These are phyloP conservation scores for Spheniscus humboldti DNA, from an alignment of 2,797 vertebrate genomes.

Conservation along the genomic window DNA sequence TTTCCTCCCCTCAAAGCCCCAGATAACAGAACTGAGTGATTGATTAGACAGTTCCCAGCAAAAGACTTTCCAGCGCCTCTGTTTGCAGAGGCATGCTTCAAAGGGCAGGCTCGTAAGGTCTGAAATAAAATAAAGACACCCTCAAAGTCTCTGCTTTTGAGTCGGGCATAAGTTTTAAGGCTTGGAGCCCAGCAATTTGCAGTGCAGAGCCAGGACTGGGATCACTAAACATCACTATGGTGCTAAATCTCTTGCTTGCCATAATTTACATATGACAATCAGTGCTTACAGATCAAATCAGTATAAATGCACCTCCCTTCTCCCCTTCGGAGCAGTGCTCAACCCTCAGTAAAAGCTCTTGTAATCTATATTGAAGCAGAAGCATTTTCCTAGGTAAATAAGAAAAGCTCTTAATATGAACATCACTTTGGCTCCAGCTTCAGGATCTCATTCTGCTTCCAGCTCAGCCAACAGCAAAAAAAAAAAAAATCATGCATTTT, in stretches of 20 bases:
- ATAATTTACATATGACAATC: accelerated
- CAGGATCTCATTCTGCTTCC: neutral
- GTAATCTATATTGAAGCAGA: neutral
- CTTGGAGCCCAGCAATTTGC: neutral
- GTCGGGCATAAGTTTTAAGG: neutral
- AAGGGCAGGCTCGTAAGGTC: neutral
- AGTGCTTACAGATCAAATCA: neutral
- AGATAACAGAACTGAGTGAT: neutral
- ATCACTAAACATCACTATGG: neutral
- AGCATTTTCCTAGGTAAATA: neutral
- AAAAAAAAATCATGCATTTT: neutral
- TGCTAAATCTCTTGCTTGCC: neutral
- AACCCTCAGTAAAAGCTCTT: neutral
- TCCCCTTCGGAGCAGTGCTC: accelerated
- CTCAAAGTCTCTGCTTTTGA: neutral
- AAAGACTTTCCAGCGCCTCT: neutral
- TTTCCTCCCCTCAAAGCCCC: neutral
- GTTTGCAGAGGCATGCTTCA: neutral
- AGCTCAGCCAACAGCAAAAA: neutral
- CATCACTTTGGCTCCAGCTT: neutral
- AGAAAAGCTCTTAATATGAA: neutral
- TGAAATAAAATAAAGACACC: neutral
- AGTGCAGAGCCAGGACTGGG: neutral
- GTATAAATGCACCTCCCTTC: neutral
- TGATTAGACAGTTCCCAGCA: neutral